A percentile compares a stretch with the other conserved stretches of the same genome.
Evolutionary conservation across 2,797 vertebrate species (phyloP).

Genomic region (Hozukius guyotensis): DNA sequence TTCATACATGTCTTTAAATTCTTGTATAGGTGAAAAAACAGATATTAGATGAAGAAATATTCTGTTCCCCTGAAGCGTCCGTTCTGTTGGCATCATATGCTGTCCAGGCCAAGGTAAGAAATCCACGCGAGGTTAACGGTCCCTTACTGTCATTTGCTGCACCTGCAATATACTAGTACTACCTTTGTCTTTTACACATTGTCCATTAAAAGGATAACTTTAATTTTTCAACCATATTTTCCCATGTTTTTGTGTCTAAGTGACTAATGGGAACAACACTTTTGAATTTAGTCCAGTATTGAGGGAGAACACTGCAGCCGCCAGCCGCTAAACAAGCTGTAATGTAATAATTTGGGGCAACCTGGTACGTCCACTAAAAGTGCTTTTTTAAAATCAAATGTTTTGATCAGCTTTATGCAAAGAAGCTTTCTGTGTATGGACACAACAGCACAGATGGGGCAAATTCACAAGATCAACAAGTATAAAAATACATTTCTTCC

Average conservation of each 20-base stretch:
- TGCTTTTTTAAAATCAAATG: not conserved
- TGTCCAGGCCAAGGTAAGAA: conserved; percentile 92
- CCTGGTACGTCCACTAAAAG: no score
- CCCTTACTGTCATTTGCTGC: not conserved
- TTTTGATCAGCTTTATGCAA: not conserved
- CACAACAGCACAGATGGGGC: not conserved
- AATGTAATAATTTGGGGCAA: no score
- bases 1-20: conserved; percentile 7
- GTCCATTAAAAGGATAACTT: no score
- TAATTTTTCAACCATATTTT: no score
- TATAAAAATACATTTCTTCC: not conserved
- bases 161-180: not conserved
- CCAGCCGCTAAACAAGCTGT: no score
- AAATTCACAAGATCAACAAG: not conserved
- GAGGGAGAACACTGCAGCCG: no score
- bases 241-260: no score
- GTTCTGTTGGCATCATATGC: conserved; percentile 94
- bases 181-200: not conserved
- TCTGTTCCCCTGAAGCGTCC: conserved; percentile 94
- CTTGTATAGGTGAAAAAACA: conserved; percentile 92
- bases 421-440: not conserved
- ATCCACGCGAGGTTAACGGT: not conserved
- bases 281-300: no score
- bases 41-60: conserved; percentile 95
- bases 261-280: no score